These are phyloP conservation scores for Zeuzera pyrina DNA, from an alignment of 2,888 invertebrate species.

Conservation along the genomic window DNA sequence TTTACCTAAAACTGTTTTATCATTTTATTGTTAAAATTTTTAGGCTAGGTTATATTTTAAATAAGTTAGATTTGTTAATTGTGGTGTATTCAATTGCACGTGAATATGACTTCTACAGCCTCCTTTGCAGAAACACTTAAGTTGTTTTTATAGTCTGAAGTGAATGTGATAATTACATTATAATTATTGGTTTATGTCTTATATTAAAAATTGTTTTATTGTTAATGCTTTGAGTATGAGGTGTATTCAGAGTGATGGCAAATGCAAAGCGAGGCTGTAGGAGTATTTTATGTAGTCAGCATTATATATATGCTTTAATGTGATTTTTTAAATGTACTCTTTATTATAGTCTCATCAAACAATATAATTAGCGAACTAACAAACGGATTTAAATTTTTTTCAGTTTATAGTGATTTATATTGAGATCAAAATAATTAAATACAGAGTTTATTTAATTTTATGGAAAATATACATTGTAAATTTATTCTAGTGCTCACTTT, in stretches of 20 bases:
- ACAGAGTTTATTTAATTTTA: slow-evolving; percentile 74
- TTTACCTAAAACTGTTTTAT: slow-evolving; percentile 59
- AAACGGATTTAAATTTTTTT: slow-evolving; percentile 60
- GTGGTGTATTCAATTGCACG: slow-evolving; percentile 69
- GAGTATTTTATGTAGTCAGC: slow-evolving; percentile 71
- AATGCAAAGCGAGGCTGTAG: slow-evolving; percentile 25
- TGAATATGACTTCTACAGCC: slow-evolving; percentile 65
- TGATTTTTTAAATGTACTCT: slow-evolving; percentile 74
- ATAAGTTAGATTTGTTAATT: slow-evolving; percentile 72
- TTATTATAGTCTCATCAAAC: slow-evolving; percentile 71
- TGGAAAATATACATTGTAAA: slow-evolving; percentile 68
- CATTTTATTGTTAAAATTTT: slow-evolving; percentile 70
- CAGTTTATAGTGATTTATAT: slow-evolving; percentile 69
- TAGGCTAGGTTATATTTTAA: slow-evolving; percentile 70
- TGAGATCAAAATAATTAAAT: slow-evolving; percentile 66
- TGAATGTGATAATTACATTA: slow-evolving; percentile 59
- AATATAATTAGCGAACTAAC: slow-evolving; percentile 71
- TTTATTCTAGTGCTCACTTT: slow-evolving; percentile 61
- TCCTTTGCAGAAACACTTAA: slow-evolving; percentile 47
- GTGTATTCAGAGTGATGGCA: slow-evolving; percentile 23
- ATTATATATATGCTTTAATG: slow-evolving; percentile 75
- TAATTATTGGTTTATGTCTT: slow-evolving; percentile 51
- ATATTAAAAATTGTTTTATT: slow-evolving; percentile 46
- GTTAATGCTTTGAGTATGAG: slow-evolving; percentile 50
- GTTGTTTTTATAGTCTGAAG: slow-evolving; percentile 63